phyloP scores from a whole-genome alignment of 2,113 vertebrate species.

The Salminus brasiliensis region DNA sequence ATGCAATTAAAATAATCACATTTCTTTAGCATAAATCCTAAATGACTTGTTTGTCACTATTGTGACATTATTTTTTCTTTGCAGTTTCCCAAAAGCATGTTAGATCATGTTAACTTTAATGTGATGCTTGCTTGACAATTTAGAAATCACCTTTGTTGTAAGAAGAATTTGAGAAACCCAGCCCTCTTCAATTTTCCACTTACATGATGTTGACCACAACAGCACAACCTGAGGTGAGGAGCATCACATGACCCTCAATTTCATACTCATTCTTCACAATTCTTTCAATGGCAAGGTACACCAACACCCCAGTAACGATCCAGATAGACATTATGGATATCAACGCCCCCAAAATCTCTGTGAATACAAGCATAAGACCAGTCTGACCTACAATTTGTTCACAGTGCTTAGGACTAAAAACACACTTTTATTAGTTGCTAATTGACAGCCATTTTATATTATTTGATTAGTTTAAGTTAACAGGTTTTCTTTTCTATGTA shows the following conservation, averaged over 20 bases:
- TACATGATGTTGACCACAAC: conserved; percentile 93
- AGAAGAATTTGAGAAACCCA: too few species aligned
- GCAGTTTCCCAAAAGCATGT: too few species aligned
- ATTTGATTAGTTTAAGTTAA: too few species aligned
- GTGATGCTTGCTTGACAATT: too few species aligned
- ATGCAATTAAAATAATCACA: neutral
- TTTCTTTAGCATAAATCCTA: neutral
- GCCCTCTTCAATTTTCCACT: conserved; percentile 46
- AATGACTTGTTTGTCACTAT: neutral
- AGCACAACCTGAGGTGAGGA: conserved; percentile 87
- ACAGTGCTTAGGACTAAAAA: too few species aligned
- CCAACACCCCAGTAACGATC: conserved; percentile 88
- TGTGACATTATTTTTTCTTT: too few species aligned
- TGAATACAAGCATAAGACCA: neutral
- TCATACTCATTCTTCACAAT: conserved; percentile 92
- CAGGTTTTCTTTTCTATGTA: too few species aligned
- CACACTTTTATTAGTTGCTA: too few species aligned
- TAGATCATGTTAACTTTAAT: too few species aligned
- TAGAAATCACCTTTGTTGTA: too few species aligned
- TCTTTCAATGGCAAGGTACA: conserved; percentile 90
- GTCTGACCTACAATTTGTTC: neutral
- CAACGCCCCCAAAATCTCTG: conserved; percentile 92
- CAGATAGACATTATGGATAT: conserved; percentile 93
- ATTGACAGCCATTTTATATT: too few species aligned
- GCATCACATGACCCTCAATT: conserved; percentile 90